Conservation (phyloP, 2,113 vertebrate species). For the Petroica traversi region DNA sequence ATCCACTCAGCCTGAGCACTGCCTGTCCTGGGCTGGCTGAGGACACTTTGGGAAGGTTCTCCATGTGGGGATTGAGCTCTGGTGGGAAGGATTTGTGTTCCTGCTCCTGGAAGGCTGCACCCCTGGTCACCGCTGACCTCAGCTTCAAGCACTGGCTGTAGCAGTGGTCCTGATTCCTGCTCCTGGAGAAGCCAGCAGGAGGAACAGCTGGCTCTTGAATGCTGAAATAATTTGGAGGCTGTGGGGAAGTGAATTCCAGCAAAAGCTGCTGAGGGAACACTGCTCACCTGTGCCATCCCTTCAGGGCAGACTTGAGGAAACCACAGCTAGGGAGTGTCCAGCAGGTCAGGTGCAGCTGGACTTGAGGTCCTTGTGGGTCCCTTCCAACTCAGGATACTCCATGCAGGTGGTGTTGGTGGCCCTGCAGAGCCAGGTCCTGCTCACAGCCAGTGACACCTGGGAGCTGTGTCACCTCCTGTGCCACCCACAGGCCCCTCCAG, state of each 20-base stretch:
- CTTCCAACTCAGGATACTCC: background rate
- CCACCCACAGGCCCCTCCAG: fast-evolving
- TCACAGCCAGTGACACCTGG: background rate
- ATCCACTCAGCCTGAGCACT: background rate
- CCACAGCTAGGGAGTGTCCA: background rate
- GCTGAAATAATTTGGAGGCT: background rate
- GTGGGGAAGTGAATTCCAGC: background rate
- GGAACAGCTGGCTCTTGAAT: background rate
- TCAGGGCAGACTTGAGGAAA: background rate
- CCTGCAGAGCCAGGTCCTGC: background rate
- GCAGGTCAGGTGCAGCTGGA: background rate
- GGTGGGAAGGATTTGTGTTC: background rate
- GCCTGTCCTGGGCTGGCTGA: background rate
- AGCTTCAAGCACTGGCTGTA: background rate
- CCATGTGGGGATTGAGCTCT: fast-evolving
- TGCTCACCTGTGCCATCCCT: background rate
- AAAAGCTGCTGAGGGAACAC: background rate
- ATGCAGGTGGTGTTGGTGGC: background rate
- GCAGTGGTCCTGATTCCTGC: background rate
- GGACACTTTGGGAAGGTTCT: background rate
- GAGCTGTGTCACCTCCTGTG: background rate
- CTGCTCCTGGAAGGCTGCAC: background rate
- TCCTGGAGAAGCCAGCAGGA: background rate
- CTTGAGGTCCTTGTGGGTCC: no score
- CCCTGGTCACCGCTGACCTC: background rate